phyloP scores from a whole-genome alignment of 2,888 invertebrate species.

The Melikaiella ostensackeni region DNA sequence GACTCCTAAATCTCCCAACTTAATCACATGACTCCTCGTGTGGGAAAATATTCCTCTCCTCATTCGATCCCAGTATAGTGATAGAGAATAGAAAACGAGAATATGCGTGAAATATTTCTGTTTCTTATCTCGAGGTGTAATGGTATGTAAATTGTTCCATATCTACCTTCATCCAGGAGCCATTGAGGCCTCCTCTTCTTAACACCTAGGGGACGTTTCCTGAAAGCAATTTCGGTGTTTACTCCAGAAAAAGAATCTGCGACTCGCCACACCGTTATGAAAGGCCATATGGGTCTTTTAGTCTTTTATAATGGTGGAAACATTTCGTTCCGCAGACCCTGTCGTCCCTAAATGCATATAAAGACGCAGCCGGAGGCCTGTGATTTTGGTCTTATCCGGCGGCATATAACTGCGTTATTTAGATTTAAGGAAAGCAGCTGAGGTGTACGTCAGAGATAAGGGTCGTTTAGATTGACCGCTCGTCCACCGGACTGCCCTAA shows the following conservation, averaged over 20 bases:
- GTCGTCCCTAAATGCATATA: constrained; percentile 28
- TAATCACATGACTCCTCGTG: constrained; percentile 29
- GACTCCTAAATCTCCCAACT: constrained; percentile 26
- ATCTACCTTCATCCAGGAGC: constrained; percentile 27
- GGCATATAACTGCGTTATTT: constrained; percentile 66
- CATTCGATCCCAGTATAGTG: neutral
- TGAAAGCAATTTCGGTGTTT: constrained; percentile 23
- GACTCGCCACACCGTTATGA: neutral
- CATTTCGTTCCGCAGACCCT: constrained; percentile 9
- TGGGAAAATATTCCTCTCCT: constrained; percentile 17
- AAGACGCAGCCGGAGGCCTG: constrained; percentile 44
- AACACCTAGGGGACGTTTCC: constrained; percentile 12
- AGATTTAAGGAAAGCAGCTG: constrained; percentile 63
- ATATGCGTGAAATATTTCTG: neutral
- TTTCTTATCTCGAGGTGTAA: constrained; percentile 6
- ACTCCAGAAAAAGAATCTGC: neutral
- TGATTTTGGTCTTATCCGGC: constrained; percentile 38
- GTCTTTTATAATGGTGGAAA: constrained; percentile 32
- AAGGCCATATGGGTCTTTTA: constrained; percentile 24
- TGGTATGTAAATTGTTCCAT: constrained; percentile 29
- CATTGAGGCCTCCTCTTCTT: constrained; percentile 20
- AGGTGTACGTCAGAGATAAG: constrained; percentile 68
- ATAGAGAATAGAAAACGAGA: neutral
- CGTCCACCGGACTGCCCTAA: constrained; percentile 73
- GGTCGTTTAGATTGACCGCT: constrained; percentile 76